These are phyloP conservation scores for Drosophila colorata DNA, from an alignment of 2,888 invertebrate genomes.

Conservation along the genomic window DNA sequence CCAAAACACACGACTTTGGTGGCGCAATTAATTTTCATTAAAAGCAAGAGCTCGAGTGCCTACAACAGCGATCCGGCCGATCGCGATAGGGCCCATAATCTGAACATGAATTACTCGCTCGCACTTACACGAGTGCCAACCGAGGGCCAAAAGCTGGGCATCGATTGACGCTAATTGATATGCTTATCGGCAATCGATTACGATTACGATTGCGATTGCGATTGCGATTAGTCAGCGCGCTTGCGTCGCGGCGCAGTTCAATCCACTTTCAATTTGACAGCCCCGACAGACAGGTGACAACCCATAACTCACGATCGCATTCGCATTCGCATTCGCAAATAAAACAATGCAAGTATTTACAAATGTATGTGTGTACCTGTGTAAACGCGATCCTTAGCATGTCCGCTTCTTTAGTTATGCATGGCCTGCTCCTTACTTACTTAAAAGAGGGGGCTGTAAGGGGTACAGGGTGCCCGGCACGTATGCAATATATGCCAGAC, in stretches of 20 bases:
- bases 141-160: constrained; percentile 25
- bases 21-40: constrained; percentile 81
- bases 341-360: constrained; percentile 12
- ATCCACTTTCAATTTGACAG: constrained; percentile 86
- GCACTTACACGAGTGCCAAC: constrained; percentile 23
- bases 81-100: constrained; percentile 35
- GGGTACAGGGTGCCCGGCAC: constrained; percentile 17
- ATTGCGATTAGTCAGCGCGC: constrained; percentile 72
- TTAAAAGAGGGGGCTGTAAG: background rate
- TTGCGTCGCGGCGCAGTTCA: constrained; percentile 62
- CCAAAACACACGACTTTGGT: constrained; percentile 79
- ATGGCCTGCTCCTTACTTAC: constrained; percentile 5
- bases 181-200: constrained; percentile 84
- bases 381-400: constrained; percentile 68
- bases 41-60: constrained; percentile 38
- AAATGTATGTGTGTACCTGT: constrained; percentile 14
- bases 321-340: constrained; percentile 35
- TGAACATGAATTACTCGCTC: constrained; percentile 35
- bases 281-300: constrained; percentile 85
- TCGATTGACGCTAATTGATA: constrained; percentile 83
- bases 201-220: constrained; percentile 75
- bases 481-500: constrained; percentile 69
- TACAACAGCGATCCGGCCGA: constrained; percentile 14
- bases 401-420: constrained; percentile 79
- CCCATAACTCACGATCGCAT: constrained; percentile 82